Evolutionary conservation across 2,888 invertebrate species (phyloP), one percentile per base, ranked within the genome.

Genomic region (Peribatodes rhomboidaria): DNA sequence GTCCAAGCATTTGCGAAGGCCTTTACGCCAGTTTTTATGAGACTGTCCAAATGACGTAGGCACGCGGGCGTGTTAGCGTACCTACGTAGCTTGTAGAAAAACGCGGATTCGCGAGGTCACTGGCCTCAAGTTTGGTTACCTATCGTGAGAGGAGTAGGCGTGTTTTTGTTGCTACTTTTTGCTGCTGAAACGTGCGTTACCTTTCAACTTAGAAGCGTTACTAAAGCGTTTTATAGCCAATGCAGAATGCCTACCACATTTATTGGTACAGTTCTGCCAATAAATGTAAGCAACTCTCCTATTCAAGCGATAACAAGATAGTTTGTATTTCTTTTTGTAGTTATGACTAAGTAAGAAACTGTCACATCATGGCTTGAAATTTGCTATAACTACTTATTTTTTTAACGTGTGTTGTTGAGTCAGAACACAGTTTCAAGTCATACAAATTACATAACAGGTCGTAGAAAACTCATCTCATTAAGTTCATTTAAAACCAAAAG

Each of bases 81-180:
- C n/a, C n/a, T n/a, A 78, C 72, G 73, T 69, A 73, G 74, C 71
- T 74, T 70, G 73, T 74, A 70, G 79, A 80, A 84, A 72, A 83
- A 82, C 83, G 75, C 80, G 83, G 78, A 83, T 87, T 86, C 83
- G 85, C 84, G 87, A 86, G 92, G 88, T 92, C 89, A 83, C 70
- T 79, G 91, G 68, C 85, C 91, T 80, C 76, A 77, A 78, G 81
- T 85, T 89, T 86, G 82, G 87, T 86, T 87, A 72, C 67, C 68
- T 70, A 87, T 87, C 86, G 84, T 82, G 83, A 82, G 67, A 62
- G 60, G 56, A 69, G 75, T 74, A 77, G 73, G 70, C 76, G 77
- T 82, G 87, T 89, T 88, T 90, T 86, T 85, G 80, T 81, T 76
- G 76, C 78, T 74, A 74, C 77, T 88, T 90, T 90, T 90, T 89